phyloP scores from a whole-genome alignment of 2,113 vertebrate genomes.

The Holacanthus passer region DNA sequence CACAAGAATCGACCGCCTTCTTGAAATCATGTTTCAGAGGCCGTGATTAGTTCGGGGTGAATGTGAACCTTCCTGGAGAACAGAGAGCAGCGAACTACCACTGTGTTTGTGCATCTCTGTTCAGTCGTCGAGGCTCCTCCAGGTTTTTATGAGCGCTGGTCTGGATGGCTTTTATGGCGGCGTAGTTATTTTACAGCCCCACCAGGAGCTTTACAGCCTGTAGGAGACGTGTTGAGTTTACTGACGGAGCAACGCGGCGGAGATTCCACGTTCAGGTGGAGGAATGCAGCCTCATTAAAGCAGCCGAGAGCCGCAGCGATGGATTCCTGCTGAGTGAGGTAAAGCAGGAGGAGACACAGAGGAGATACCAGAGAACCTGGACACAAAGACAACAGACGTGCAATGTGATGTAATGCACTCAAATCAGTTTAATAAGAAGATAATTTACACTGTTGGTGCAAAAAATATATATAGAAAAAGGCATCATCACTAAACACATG shows the following conservation, averaged over 20 bases:
- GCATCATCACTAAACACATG: too few relatives aligned
- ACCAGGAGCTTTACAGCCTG: conserved; percentile 17
- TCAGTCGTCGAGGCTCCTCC: neutral
- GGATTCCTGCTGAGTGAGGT: conserved; percentile 49
- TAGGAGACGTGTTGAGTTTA: conserved; percentile 1
- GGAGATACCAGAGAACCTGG: neutral
- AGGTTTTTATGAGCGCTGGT: conserved; percentile 27
- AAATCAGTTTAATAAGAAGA: too few relatives aligned
- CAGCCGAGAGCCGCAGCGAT: neutral
- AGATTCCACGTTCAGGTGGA: neutral
- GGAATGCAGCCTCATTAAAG: conserved; percentile 50
- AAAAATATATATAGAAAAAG: too few relatives aligned
- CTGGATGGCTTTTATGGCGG: conserved; percentile 20
- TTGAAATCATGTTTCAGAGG: neutral
- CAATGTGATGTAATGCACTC: too few relatives aligned
- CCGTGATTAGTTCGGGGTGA: neutral
- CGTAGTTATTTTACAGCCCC: conserved; percentile 24
- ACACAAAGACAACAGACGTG: too few relatives aligned
- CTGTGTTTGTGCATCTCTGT: neutral
- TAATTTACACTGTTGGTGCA: too few relatives aligned
- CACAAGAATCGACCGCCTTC: too few relatives aligned
- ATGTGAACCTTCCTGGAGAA: neutral
- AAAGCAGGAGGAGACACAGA: neutral
- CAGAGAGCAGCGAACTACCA: neutral
- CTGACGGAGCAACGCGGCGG: neutral